Conservation (phyloP, 2,797 vertebrate species). For the Xyrichtys novacula region DNA sequence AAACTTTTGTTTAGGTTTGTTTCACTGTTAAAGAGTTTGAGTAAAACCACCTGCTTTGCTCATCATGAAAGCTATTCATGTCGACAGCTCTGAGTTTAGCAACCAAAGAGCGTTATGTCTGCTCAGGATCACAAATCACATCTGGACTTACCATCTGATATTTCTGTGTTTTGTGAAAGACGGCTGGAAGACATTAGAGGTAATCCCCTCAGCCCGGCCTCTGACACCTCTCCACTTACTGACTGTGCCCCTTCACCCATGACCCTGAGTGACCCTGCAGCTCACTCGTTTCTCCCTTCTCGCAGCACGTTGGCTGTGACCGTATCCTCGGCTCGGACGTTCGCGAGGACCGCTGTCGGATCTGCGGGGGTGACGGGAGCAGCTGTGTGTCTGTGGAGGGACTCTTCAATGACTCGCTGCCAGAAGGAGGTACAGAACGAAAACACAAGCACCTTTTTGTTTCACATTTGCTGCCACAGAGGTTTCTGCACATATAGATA, state of each 20-base stretch:
- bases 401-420: constrained; percentile 91
- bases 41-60: constrained; percentile 74
- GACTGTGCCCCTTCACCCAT: constrained; percentile 58
- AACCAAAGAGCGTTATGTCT: constrained; percentile 74
- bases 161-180: constrained; percentile 72
- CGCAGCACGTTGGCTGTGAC: constrained; percentile 96
- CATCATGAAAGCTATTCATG: constrained; percentile 76
- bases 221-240: constrained; percentile 70
- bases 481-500: constrained; percentile 8
- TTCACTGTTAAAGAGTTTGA: constrained; percentile 66
- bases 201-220: constrained; percentile 66
- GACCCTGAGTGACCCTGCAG: constrained; percentile 49
- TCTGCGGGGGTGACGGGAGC: constrained; percentile 94
- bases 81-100: constrained; percentile 75
- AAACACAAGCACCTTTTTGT: background rate
- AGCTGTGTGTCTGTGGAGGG: constrained; percentile 93
- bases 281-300: constrained; percentile 51
- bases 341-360: constrained; percentile 94
- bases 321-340: constrained; percentile 93
- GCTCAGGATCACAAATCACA: constrained; percentile 73
- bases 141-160: constrained; percentile 78
- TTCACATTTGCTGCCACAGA: constrained; percentile 7
- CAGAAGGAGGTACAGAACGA: constrained; percentile 88
- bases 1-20: constrained; percentile 69
- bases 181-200: constrained; percentile 76